A percentile compares a stretch with the other conserved stretches of the same genome.
These are phyloP conservation scores for Vulpes ferrilata DNA, from an alignment of 2,113 vertebrate species.

Conservation along the genomic window DNA sequence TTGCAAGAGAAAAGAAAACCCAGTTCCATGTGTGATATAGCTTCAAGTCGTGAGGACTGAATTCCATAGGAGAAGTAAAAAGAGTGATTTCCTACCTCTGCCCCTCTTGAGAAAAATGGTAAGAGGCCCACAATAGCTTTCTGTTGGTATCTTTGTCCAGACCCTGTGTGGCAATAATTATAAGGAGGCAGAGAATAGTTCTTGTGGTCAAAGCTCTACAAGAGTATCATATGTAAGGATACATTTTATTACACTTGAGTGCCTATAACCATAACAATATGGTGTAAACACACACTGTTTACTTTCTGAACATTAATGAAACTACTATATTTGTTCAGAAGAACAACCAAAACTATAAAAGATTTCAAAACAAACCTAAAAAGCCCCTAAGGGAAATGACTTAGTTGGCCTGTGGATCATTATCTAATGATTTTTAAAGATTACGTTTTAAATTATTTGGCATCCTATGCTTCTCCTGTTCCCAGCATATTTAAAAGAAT, in stretches of 20 bases:
- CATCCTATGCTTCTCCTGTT: not conserved
- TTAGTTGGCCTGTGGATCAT: not conserved
- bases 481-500: not conserved
- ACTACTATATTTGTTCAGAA: not conserved
- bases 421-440: constrained; percentile 40
- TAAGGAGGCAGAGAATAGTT: not conserved
- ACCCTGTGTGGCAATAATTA: not conserved
- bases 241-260: not conserved
- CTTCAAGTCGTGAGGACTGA: not conserved
- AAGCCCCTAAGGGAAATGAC: constrained; percentile 3
- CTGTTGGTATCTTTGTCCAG: not conserved
- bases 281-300: not conserved
- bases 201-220: not conserved
- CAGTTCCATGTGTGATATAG: not conserved
- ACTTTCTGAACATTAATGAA: not conserved
- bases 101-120: not conserved
- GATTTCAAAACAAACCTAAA: constrained; percentile 5
- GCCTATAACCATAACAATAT: not conserved
- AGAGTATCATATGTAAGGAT: not conserved
- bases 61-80: not conserved
- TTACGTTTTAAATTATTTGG: constrained; percentile 18
- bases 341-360: not conserved
- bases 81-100: not conserved
- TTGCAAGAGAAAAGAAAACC: not conserved
- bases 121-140: not conserved